phyloP scores from a whole-genome alignment of 2,113 vertebrate genomes.

The Centropus bengalensis region DNA sequence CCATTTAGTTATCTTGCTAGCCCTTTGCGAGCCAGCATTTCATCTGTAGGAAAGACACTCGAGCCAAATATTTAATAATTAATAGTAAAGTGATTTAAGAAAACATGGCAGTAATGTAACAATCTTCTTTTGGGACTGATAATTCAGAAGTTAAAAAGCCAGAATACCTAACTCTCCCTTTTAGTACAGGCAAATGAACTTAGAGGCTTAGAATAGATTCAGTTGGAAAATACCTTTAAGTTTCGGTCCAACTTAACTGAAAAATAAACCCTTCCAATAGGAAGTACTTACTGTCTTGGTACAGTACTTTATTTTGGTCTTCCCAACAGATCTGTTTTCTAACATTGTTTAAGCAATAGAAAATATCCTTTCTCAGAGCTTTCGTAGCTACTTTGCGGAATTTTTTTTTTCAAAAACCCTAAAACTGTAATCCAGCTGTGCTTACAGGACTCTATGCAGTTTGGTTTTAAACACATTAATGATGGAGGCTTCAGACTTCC shows the following conservation, averaged over 20 bases:
- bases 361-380: background rate
- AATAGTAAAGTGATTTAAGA: background rate
- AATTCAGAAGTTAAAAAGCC: background rate
- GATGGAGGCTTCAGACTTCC: background rate
- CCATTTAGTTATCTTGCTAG: background rate
- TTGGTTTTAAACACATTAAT: background rate
- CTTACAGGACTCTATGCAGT: background rate
- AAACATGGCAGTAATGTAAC: background rate
- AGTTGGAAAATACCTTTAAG: no score
- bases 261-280: background rate
- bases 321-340: background rate
- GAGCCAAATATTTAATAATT: background rate
- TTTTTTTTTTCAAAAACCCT: background rate
- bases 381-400: background rate
- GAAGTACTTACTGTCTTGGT: background rate
- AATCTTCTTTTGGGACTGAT: background rate
- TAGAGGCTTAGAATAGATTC: no score
- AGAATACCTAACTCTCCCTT: background rate
- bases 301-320: background rate
- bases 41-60: background rate
- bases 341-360: background rate
- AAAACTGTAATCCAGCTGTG: background rate
- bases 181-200: background rate
- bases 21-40: background rate
- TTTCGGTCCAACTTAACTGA: background rate